Evolutionary conservation across 2,113 vertebrate genomes (phyloP).

Genomic region (Campylomormyrus numenius): DNA sequence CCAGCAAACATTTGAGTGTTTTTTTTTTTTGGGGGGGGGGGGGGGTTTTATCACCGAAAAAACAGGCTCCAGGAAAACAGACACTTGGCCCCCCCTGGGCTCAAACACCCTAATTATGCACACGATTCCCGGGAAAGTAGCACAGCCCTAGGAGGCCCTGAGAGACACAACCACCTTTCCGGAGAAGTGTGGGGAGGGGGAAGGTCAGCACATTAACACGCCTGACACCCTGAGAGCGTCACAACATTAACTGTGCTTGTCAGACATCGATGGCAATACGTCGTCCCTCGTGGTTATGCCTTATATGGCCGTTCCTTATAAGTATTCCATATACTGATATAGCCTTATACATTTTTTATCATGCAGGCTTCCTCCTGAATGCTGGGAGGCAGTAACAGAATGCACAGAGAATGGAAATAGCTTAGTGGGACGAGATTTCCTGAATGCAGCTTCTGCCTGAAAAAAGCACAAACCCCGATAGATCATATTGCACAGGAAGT

Average conservation of each 20-base stretch:
- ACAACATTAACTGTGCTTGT: slow-evolving; percentile 11
- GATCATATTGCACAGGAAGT: neutral
- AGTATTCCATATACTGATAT: neutral
- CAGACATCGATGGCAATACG: neutral
- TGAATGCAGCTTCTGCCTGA: neutral
- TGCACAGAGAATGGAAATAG: neutral
- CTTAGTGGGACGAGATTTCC: neutral
- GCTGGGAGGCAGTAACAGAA: neutral
- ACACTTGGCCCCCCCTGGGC: neutral
- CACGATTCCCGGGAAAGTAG: neutral
- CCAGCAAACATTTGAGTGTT: neutral
- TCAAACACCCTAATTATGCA: neutral
- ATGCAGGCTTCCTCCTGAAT: neutral
- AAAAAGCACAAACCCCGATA: neutral
- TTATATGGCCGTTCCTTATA: neutral
- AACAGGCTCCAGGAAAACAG: neutral
- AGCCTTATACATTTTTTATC: slow-evolving; percentile 6
- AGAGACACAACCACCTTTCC: neutral
- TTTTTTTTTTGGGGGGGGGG: too few species aligned
- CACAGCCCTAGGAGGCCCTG: slow-evolving; percentile 3
- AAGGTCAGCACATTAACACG: slow-evolving; percentile 21
- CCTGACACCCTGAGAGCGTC: neutral
- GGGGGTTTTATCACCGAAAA: neutral
- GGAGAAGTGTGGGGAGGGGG: neutral
- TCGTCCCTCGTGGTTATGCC: neutral